Percentiles rank a stretch among this genome's conserved stretches.
Conservation (phyloP, 2,113 vertebrate species). For the Orientallactaga bullata region DNA sequence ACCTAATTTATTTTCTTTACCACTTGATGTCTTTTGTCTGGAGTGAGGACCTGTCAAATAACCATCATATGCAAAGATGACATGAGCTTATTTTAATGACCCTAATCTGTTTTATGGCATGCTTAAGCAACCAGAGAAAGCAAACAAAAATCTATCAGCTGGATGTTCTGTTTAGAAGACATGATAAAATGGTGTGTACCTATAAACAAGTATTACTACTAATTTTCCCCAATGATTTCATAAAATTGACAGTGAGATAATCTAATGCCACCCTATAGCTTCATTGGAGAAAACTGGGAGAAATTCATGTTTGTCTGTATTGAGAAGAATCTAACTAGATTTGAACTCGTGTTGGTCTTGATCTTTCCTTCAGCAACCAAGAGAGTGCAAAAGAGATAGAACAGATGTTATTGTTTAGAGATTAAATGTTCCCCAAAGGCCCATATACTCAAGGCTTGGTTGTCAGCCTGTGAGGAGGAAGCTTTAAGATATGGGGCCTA, state of each 20-base stretch:
- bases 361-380: slow-evolving; percentile 52
- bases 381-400: slow-evolving; percentile 11
- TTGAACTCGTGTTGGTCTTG: background rate
- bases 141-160: slow-evolving; percentile 62
- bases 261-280: background rate
- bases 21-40: slow-evolving; percentile 33
- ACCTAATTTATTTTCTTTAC: slow-evolving; percentile 63
- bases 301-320: background rate
- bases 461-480: background rate
- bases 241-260: slow-evolving; percentile 10
- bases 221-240: slow-evolving; percentile 36
- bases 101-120: slow-evolving; percentile 57
- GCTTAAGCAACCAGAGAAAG: slow-evolving; percentile 57
- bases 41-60: slow-evolving; percentile 50
- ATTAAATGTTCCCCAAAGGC: background rate
- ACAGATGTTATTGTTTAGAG: background rate
- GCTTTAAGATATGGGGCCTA: background rate
- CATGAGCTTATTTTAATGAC: slow-evolving; percentile 42
- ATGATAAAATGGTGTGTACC: slow-evolving; percentile 30
- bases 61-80: slow-evolving; percentile 55
- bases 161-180: slow-evolving; percentile 44
- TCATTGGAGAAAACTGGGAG: background rate
- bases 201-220: slow-evolving; percentile 26
- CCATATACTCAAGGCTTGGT: background rate
- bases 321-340: background rate